Percentiles rank a stretch among this genome's conserved stretches.
phyloP scores from a whole-genome alignment of 2,113 vertebrate species.

The Anhinga anhinga region DNA sequence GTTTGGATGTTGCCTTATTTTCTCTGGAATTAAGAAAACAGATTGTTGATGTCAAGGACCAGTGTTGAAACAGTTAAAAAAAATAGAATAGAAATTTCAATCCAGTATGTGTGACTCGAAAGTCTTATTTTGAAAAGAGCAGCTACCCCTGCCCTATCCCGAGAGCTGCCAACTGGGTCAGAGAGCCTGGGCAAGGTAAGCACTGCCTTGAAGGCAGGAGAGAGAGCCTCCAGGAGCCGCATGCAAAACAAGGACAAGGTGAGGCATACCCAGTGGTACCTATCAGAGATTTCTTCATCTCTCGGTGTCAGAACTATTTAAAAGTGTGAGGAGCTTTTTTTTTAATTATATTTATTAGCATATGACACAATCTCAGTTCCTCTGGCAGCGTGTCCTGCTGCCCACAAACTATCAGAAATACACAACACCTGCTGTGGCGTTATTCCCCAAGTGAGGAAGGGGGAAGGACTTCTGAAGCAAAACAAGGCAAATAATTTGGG shows the following conservation, averaged over 20 bases:
- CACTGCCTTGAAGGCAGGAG: background rate
- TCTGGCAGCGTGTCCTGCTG: background rate
- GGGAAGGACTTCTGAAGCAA: background rate
- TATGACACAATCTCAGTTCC: background rate
- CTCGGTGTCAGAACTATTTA: background rate
- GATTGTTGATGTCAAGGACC: background rate
- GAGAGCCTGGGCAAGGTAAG: background rate
- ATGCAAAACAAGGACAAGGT: background rate
- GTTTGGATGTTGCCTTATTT: background rate
- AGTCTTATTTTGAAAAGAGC: background rate
- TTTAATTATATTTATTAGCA: background rate
- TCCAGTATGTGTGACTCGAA: background rate
- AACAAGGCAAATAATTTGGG: conserved; percentile 31
- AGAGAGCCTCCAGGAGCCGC: background rate
- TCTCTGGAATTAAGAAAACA: background rate
- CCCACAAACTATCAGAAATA: background rate
- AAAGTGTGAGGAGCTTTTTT: background rate
- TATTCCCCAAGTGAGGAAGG: background rate
- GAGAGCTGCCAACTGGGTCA: background rate
- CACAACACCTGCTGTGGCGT: background rate
- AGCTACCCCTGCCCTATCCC: background rate
- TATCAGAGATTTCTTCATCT: background rate
- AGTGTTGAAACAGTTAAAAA: background rate
- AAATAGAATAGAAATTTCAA: background rate
- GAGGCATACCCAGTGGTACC: background rate